Base-by-base conservation (phyloP, 2,797 vertebrate genomes). In the Liparis tanakae region DNA sequence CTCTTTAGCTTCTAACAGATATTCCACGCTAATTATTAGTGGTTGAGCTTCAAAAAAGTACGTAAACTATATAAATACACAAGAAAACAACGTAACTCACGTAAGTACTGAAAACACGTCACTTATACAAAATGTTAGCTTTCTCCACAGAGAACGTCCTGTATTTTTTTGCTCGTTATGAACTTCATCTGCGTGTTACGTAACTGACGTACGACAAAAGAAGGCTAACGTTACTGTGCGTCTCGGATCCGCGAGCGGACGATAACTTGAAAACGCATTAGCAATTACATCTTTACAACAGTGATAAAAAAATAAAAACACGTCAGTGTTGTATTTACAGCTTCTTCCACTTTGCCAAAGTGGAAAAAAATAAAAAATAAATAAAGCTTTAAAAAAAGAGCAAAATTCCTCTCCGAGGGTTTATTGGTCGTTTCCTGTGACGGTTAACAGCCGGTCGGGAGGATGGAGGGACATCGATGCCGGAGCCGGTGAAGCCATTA, bases 401-500 rank as follows among this genome's bases (percentile, higher is more conserved):
- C 53, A 3, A 7, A 12, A 12, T 30, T 25, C 53, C 53, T 30
- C 25, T 30, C 39, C 62, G 44, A 17, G 41, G 37, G 12, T 54
- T 68, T 67, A 72, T 70, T 50, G 46, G 54, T 39, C 30, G 58
- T 63, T 22, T 62, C 71, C 41, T 72, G 7, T 43, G 10, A 61
- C 55, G 55, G 62, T 18, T 51, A 22, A 78, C 54, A 44, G 54
- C 17, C 18, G 20, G 65, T 30, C 1, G 25, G 68, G 72, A 76
- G 76, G 61, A 74, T 80, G 25, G 76, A 37, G 37, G 55, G 72
- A 82, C 61, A 73, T 60, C 67, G 59, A 1, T 7, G 43, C 67
- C 62, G 64, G 76, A 75, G 65, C 39, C 72, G 79, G 36, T 66
- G 69, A 48, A 84, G 34, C 59, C 63, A 82, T 81, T 62, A 80